phyloP scores from a whole-genome alignment of 2,797 vertebrate species.

The Phylloscopus collybita region DNA sequence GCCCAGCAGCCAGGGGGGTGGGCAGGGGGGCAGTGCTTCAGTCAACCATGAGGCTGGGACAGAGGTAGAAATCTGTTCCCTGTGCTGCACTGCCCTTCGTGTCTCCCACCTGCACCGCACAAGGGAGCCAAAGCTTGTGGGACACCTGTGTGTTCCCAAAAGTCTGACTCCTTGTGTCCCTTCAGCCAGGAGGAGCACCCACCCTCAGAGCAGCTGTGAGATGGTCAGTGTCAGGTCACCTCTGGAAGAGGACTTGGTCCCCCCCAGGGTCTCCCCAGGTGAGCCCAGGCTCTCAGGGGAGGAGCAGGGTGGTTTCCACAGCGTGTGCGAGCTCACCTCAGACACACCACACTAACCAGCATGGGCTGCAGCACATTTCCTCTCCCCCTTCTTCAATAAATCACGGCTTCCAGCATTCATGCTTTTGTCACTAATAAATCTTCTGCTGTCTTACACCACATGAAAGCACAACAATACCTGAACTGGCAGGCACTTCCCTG shows the following conservation, averaged over 20 bases:
- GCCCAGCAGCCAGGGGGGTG: too few species aligned
- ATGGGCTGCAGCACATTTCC: constrained; percentile 31
- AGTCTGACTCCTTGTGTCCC: not conserved
- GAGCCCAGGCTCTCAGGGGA: not conserved
- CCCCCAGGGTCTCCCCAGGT: fast-evolving
- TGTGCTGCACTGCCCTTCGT: fast-evolving
- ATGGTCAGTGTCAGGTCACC: not conserved
- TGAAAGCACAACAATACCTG: constrained; percentile 35
- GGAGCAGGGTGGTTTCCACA: not conserved
- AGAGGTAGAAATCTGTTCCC: not conserved
- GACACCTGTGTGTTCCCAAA: not conserved
- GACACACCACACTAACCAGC: not conserved
- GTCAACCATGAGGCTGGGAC: not conserved
- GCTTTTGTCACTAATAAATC: constrained; percentile 55
- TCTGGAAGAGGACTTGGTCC: not conserved
- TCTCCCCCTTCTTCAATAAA: constrained; percentile 31
- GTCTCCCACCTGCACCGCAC: not conserved
- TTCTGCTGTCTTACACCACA: constrained; percentile 41
- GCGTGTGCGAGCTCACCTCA: not conserved
- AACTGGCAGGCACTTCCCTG: constrained; percentile 17
- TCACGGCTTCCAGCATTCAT: constrained; percentile 31
- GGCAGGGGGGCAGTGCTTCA: too few species aligned
- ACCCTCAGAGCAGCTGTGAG: not conserved
- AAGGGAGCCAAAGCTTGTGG: not conserved
- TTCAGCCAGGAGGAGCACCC: not conserved